phyloP scores from a whole-genome alignment of 1,140 invertebrate genomes.

The Linepithema humile region DNA sequence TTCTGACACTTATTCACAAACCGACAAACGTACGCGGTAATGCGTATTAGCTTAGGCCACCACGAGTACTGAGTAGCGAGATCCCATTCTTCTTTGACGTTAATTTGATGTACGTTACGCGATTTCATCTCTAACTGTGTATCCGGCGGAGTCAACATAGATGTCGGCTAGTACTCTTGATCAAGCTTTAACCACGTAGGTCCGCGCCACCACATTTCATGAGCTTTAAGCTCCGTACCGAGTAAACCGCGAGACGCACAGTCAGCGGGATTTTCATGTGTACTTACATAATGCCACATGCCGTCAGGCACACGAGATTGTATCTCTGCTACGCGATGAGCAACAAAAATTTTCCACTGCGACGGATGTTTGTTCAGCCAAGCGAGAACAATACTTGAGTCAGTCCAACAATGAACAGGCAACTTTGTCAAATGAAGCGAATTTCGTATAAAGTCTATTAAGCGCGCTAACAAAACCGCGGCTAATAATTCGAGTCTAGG shows the following conservation, averaged over 20 bases:
- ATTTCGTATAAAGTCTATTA: neutral
- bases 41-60: too few relatives aligned
- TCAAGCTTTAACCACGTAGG: too few relatives aligned
- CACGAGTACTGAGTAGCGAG: too few relatives aligned
- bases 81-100: too few relatives aligned
- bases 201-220: too few relatives aligned
- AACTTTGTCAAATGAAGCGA: neutral
- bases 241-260: neutral
- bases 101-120: too few relatives aligned
- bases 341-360: neutral
- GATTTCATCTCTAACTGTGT: too few relatives aligned
- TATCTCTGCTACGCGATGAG: neutral
- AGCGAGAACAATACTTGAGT: neutral
- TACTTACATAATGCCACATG: neutral
- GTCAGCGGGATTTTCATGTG: neutral
- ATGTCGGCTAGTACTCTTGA: too few relatives aligned
- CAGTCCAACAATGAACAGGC: neutral
- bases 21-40: too few relatives aligned
- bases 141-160: too few relatives aligned
- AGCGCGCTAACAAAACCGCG: neutral
- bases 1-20: too few relatives aligned
- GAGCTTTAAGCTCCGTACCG: too few relatives aligned
- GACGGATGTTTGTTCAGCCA: neutral
- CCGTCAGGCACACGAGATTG: neutral
- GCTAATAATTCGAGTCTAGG: slow-evolving; percentile 15